A percentile compares a stretch with the other conserved stretches of the same genome.
phyloP scores from a whole-genome alignment of 2,888 invertebrate species.

The Rotaria socialis region DNA sequence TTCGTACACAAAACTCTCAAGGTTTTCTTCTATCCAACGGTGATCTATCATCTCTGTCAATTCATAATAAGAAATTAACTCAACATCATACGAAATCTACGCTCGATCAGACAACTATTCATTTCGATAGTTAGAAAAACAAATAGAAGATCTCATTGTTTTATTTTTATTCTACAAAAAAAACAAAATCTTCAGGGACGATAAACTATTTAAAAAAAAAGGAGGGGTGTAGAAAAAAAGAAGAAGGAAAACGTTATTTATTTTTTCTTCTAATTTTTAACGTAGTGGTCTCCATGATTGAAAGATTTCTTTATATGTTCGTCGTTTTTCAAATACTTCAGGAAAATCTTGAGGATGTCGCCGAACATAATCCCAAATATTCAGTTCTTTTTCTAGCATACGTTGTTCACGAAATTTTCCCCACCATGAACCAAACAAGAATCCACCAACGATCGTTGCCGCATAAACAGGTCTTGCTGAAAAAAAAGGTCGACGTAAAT shows the following conservation, averaged over 20 bases:
- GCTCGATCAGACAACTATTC: background rate
- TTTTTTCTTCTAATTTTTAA: background rate
- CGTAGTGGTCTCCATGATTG: slow-evolving; percentile 42
- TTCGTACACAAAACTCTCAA: background rate
- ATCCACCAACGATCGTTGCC: background rate
- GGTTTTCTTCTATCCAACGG: background rate
- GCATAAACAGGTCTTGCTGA: background rate
- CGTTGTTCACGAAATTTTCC: background rate
- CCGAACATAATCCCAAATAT: slow-evolving; percentile 47
- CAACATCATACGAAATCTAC: too few species aligned
- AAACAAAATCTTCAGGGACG: background rate
- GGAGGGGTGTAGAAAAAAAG: background rate
- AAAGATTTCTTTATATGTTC: slow-evolving; percentile 45
- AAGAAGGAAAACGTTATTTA: background rate
- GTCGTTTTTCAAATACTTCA: slow-evolving; percentile 43
- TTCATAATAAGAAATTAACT: too few species aligned
- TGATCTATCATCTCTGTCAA: background rate
- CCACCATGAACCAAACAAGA: background rate
- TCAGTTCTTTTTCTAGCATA: slow-evolving; percentile 40
- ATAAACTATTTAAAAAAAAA: background rate
- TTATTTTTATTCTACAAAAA: slow-evolving; percentile 27
- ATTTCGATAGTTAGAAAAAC: background rate
- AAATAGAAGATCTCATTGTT: background rate
- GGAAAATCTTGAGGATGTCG: slow-evolving; percentile 47
- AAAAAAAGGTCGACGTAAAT: background rate